These are phyloP conservation scores for Lontra canadensis DNA, from an alignment of 2,113 vertebrate species.

Conservation along the genomic window DNA sequence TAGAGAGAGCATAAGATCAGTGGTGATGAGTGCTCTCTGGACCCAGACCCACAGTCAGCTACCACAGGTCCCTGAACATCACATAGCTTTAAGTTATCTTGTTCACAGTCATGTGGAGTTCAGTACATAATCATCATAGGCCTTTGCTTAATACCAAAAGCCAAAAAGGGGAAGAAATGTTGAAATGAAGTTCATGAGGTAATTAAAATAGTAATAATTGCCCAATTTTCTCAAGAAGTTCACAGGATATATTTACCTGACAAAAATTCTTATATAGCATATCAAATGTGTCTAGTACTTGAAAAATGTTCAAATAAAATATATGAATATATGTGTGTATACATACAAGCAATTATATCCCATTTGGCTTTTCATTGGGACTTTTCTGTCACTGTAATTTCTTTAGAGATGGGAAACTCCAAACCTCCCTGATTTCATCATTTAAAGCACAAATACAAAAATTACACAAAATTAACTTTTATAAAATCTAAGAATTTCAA, in stretches of 20 bases:
- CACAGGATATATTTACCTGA: neutral
- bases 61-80: no score
- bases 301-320: conserved; percentile 6
- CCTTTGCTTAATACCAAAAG: neutral
- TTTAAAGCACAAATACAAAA: conserved; percentile 34
- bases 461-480: neutral
- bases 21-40: neutral
- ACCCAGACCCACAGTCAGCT: neutral
- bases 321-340: neutral
- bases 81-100: neutral
- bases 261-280: neutral
- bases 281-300: neutral
- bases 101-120: neutral
- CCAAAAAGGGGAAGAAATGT: neutral
- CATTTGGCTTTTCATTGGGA: neutral
- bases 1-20: neutral
- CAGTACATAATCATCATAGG: neutral
- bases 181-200: neutral
- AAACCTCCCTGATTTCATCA: neutral
- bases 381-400: conserved; percentile 2
- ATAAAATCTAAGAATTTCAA: conserved; percentile 51
- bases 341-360: neutral
- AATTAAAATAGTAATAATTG: neutral
- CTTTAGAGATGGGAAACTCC: neutral
- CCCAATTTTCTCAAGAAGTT: neutral